phyloP scores from a whole-genome alignment of 2,113 vertebrate species.

The Gracilinanus agilis region DNA sequence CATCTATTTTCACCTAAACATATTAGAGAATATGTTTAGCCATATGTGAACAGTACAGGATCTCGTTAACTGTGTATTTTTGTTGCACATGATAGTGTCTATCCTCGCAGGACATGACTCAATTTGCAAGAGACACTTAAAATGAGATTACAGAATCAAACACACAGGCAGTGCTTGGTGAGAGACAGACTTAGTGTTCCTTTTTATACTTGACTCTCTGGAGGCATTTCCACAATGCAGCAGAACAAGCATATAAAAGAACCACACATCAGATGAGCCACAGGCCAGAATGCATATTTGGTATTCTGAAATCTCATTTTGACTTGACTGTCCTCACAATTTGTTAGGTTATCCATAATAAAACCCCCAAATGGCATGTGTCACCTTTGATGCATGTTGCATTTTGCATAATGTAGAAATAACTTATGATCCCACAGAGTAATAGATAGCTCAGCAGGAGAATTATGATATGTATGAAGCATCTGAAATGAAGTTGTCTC shows the following conservation, averaged over 20 bases:
- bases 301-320: constrained; percentile 58
- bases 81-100: neutral
- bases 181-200: neutral
- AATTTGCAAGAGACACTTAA: constrained; percentile 58
- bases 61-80: constrained; percentile 39
- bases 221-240: constrained; percentile 3
- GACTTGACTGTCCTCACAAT: constrained; percentile 37
- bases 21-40: constrained; percentile 14
- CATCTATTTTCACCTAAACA: constrained; percentile 30
- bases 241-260: fast-evolving
- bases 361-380: neutral
- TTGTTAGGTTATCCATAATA: constrained; percentile 38
- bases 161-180: neutral
- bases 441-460: constrained; percentile 30
- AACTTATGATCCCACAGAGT: constrained; percentile 2
- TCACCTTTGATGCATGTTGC: neutral
- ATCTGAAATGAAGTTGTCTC: constrained; percentile 45
- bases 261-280: neutral
- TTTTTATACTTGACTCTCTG: neutral
- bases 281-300: neutral
- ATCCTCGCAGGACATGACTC: neutral
- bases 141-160: constrained; percentile 11
- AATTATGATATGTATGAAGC: constrained; percentile 25
- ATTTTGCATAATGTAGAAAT: constrained; percentile 63
- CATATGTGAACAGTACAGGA: neutral